A percentile compares a stretch with the other conserved stretches of the same genome.
Evolutionary conservation across 2,888 invertebrate species (phyloP).

Genomic region (Resseliella maxima): DNA sequence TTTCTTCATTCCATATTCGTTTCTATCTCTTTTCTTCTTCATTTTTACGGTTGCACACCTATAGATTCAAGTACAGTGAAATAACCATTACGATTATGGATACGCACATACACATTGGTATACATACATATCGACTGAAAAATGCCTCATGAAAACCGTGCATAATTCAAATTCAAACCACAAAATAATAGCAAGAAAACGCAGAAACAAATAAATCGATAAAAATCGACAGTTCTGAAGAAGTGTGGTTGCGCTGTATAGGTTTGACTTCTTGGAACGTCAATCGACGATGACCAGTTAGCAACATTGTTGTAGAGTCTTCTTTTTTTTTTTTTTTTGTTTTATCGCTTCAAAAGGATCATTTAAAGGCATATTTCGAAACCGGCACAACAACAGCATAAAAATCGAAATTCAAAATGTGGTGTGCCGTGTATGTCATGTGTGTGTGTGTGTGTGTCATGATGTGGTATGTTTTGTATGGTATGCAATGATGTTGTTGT

Average conservation of each 20-base stretch:
- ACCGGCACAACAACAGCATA: neutral
- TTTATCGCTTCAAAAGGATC: conserved; percentile 38
- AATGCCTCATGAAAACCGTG: conserved; percentile 10
- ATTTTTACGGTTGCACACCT: neutral
- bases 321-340: too few relatives aligned
- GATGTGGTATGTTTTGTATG: neutral
- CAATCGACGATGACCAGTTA: neutral
- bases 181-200: neutral
- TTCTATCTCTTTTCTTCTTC: neutral
- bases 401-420: neutral
- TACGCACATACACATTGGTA: neutral
- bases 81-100: neutral
- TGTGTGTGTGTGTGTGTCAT: too few relatives aligned
- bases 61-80: neutral
- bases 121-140: too few relatives aligned
- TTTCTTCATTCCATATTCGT: too few relatives aligned
- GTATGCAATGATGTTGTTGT: too few relatives aligned
- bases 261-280: conserved; percentile 28
- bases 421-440: too few relatives aligned
- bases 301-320: conserved; percentile 3
- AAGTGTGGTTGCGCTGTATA: neutral
- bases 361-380: conserved; percentile 10
- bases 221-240: conserved; percentile 20
- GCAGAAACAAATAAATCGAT: conserved; percentile 53
- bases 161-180: conserved; percentile 22